Percentiles rank a stretch among this genome's conserved stretches.
Evolutionary conservation across 2,113 vertebrate genomes (phyloP).

Genomic region (Triplophysa tibetana): DNA sequence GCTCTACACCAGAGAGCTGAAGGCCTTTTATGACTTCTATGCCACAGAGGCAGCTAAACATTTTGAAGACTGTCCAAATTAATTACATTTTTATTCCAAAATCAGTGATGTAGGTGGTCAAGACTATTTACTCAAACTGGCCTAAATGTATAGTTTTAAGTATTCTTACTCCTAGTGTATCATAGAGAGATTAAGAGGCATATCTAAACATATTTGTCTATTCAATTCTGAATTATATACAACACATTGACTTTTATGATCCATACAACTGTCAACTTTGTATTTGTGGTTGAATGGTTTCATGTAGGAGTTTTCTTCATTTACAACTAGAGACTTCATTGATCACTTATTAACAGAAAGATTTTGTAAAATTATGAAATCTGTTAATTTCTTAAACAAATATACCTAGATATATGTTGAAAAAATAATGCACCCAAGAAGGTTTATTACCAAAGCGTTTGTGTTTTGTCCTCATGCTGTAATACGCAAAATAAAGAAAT

Average conservation of each 20-base stretch:
- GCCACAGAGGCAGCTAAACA: slow-evolving; percentile 55
- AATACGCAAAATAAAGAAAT: no score
- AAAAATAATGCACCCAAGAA: background rate
- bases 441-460: no score
- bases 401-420: background rate
- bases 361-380: background rate
- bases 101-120: background rate
- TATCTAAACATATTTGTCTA: background rate
- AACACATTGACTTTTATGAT: background rate
- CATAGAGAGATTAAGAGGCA: background rate
- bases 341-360: background rate
- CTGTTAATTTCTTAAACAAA: background rate
- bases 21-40: slow-evolving; percentile 60
- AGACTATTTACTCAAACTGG: no score
- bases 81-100: background rate
- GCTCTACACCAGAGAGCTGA: slow-evolving; percentile 58
- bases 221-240: background rate
- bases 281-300: slow-evolving; percentile 20
- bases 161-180: background rate
- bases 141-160: no score
- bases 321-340: slow-evolving; percentile 3
- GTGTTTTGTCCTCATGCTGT: no score
- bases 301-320: background rate
- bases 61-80: background rate
- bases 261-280: background rate